Conservation (phyloP, 2,888 invertebrate species). For the Diarsia brunnea region DNA sequence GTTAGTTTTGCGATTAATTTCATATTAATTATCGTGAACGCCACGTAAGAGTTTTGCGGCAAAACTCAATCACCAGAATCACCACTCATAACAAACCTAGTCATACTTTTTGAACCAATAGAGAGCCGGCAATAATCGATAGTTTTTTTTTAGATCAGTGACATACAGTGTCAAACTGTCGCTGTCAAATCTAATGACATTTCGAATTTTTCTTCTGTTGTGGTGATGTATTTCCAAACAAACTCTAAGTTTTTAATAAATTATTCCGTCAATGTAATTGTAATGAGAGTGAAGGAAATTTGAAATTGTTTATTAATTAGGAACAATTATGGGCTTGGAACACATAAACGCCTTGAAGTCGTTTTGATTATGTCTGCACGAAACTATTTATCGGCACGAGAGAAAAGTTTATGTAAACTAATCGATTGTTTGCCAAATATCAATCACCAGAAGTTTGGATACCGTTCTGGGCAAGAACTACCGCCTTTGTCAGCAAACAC, state of each 20-base stretch:
- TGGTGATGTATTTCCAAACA: slow-evolving; percentile 59
- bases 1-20: background rate
- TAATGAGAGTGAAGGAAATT: slow-evolving; percentile 15
- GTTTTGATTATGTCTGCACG: slow-evolving; percentile 86
- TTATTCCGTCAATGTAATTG: slow-evolving; percentile 35
- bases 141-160: background rate
- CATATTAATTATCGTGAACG: too few relatives aligned
- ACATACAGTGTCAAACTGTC: background rate
- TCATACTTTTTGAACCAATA: background rate
- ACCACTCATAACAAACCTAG: too few relatives aligned
- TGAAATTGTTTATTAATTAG: slow-evolving; percentile 34
- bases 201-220: slow-evolving; percentile 50
- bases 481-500: slow-evolving; percentile 83
- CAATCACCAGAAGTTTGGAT: slow-evolving; percentile 82
- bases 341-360: slow-evolving; percentile 39
- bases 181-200: slow-evolving; percentile 49
- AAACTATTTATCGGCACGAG: slow-evolving; percentile 85
- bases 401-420: slow-evolving; percentile 83
- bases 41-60: too few relatives aligned
- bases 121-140: background rate
- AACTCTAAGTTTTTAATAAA: slow-evolving; percentile 36
- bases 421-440: slow-evolving; percentile 86
- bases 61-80: too few relatives aligned
- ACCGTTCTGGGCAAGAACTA: slow-evolving; percentile 78
- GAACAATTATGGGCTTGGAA: slow-evolving; percentile 60